phyloP scores from a whole-genome alignment of 2,113 vertebrate genomes.

The Platycercus adscitus region DNA sequence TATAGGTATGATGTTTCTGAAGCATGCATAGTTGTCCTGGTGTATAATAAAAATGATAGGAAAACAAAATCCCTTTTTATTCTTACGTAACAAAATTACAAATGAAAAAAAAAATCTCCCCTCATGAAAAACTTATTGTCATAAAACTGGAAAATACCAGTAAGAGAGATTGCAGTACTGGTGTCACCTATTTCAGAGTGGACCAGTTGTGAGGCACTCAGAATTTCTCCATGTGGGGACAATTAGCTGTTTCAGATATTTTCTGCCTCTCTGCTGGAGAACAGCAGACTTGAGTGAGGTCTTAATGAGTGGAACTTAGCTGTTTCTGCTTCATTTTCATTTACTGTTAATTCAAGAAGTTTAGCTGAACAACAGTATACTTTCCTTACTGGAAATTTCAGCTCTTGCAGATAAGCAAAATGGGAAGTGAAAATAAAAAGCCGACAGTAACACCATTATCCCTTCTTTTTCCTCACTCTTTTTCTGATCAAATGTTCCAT shows the following conservation, averaged over 20 bases:
- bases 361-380: background rate
- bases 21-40: background rate
- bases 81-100: background rate
- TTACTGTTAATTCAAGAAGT: background rate
- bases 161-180: background rate
- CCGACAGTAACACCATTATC: background rate
- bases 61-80: background rate
- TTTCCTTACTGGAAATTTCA: background rate
- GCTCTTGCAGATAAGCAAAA: background rate
- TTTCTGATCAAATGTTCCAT: background rate
- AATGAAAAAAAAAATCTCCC: background rate
- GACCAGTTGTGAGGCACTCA: background rate
- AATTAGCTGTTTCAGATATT: background rate
- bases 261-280: background rate
- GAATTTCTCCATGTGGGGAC: background rate
- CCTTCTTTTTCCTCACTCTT: background rate
- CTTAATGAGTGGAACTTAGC: background rate
- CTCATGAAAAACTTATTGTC: background rate
- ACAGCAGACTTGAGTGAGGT: background rate
- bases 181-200: background rate
- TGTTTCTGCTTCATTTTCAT: background rate
- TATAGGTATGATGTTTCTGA: background rate
- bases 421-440: slow-evolving; percentile 6
- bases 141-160: background rate
- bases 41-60: background rate